These are phyloP conservation scores for Thalpophila matura DNA, from an alignment of 2,888 invertebrate species.

Conservation along the genomic window DNA sequence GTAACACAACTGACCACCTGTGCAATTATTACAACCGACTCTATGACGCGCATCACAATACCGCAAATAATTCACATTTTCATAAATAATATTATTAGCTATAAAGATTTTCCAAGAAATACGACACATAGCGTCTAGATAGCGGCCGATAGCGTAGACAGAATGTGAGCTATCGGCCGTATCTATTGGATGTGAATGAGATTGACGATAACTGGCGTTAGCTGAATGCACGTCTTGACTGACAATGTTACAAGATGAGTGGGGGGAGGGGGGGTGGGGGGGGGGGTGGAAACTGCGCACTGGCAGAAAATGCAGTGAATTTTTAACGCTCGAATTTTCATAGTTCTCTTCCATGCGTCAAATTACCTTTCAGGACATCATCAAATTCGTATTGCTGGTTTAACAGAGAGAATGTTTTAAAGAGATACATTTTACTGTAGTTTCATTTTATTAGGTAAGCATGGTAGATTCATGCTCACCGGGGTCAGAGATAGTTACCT, in stretches of 20 bases:
- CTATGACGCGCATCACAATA: slow-evolving; percentile 1
- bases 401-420: too few species aligned
- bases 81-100: not conserved
- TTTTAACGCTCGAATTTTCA: not conserved
- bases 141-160: slow-evolving; percentile 43
- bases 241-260: not conserved
- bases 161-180: slow-evolving; percentile 41
- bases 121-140: slow-evolving; percentile 38
- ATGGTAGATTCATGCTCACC: too few species aligned
- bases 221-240: slow-evolving; percentile 34
- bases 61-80: slow-evolving; percentile 11
- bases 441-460: too few species aligned
- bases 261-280: not conserved
- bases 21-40: not conserved
- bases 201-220: slow-evolving; percentile 34
- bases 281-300: slow-evolving; percentile 3
- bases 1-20: slow-evolving; percentile 9
- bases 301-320: not conserved
- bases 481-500: too few species aligned
- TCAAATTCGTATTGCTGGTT: too few species aligned
- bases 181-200: slow-evolving; percentile 48
- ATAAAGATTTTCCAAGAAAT: slow-evolving; percentile 36
- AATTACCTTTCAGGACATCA: too few species aligned
- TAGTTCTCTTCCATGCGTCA: too few species aligned
- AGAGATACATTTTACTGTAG: too few species aligned